These are phyloP conservation scores for Calidris pygmaea DNA, from an alignment of 2,113 vertebrate genomes.

Conservation along the genomic window DNA sequence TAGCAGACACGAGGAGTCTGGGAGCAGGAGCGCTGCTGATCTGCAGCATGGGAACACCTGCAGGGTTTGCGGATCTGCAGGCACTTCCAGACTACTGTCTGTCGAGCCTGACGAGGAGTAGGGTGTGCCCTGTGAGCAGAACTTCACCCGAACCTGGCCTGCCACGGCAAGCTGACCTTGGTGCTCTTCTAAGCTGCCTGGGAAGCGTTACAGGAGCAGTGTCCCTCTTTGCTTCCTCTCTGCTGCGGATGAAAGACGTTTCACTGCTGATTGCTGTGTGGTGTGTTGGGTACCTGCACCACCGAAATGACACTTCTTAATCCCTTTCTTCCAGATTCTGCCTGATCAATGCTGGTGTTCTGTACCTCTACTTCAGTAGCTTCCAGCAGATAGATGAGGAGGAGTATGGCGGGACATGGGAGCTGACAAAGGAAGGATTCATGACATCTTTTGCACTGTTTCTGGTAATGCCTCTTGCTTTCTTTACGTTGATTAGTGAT, in stretches of 20 bases:
- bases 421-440: slow-evolving; percentile 98
- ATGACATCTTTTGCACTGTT: slow-evolving; percentile 99
- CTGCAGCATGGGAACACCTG: not conserved
- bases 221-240: not conserved
- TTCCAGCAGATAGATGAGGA: slow-evolving; percentile 98
- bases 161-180: not conserved
- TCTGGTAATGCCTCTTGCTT: slow-evolving; percentile 79
- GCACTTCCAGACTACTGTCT: not conserved
- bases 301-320: not conserved
- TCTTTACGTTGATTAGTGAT: not conserved
- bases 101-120: not conserved
- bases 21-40: not conserved
- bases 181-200: not conserved
- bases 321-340: slow-evolving; percentile 85
- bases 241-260: not conserved
- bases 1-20: not conserved
- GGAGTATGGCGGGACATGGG: slow-evolving; percentile 96
- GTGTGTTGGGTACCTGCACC: not conserved
- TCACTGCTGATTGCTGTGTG: not conserved
- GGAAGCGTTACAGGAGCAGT: accelerated
- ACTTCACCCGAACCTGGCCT: not conserved
- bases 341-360: slow-evolving; percentile 94
- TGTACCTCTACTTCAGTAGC: slow-evolving; percentile 98
- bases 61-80: not conserved
- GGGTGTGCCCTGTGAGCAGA: not conserved